Conservation (phyloP, 1,140 invertebrate genomes). For the Caerostris extrusa region DNA sequence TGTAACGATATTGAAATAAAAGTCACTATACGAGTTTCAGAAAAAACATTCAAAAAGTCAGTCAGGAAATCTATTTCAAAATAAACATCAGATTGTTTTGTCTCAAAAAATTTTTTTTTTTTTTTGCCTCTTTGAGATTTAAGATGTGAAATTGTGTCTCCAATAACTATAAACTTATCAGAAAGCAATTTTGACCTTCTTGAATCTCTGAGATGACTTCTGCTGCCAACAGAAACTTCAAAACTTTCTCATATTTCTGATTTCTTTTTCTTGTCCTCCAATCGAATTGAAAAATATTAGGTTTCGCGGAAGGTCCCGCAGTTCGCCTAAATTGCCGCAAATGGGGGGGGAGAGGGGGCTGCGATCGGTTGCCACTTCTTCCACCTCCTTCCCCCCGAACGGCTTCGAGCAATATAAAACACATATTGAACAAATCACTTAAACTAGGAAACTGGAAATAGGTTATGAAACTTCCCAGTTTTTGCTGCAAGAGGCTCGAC, state of each 20-base stretch:
- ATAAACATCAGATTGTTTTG: slow-evolving; percentile 10
- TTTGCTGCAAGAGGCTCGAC: neutral
- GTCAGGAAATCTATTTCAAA: neutral
- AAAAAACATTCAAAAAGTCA: neutral
- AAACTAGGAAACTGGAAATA: slow-evolving; percentile 45
- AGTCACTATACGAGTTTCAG: neutral
- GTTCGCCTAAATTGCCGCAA: neutral
- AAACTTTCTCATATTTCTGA: slow-evolving; percentile 22
- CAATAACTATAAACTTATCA: slow-evolving; percentile 25
- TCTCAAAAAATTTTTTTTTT: neutral
- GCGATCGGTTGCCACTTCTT: neutral
- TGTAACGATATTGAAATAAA: neutral
- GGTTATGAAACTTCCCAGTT: slow-evolving; percentile 50
- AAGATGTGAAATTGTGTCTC: slow-evolving; percentile 21
- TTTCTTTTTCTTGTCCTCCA: too few relatives aligned
- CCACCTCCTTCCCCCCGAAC: neutral
- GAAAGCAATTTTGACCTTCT: slow-evolving; percentile 7
- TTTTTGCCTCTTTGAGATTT: neutral
- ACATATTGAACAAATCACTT: slow-evolving; percentile 68
- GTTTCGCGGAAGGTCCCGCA: neutral
- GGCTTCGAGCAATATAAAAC: slow-evolving; percentile 40
- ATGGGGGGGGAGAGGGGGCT: neutral
- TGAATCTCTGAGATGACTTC: slow-evolving; percentile 2
- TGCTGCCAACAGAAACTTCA: neutral
- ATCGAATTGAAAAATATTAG: slow-evolving; percentile 45